Percentiles rank a stretch among this genome's conserved stretches.
phyloP scores from a whole-genome alignment of 2,113 vertebrate species.

The Malaclemys terrapin region DNA sequence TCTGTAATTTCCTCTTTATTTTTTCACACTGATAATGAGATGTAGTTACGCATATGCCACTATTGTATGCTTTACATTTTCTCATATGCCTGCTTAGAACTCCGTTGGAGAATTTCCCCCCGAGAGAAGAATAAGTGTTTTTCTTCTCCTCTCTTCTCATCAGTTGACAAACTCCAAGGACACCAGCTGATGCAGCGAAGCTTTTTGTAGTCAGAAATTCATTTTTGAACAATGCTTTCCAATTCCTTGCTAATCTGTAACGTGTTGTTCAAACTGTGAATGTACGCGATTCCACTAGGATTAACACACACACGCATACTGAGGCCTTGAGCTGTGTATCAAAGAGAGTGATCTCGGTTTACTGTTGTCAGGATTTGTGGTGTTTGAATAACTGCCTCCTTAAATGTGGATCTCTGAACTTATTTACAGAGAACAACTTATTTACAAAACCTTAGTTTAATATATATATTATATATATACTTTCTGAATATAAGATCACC shows the following conservation, averaged over 20 bases:
- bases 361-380: not conserved
- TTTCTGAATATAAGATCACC: conserved; percentile 8
- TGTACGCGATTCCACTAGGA: conserved; percentile 42
- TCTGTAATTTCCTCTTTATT: conserved; percentile 7
- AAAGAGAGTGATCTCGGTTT: conserved; percentile 46
- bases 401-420: not conserved
- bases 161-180: conserved; percentile 54
- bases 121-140: not conserved
- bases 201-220: conserved; percentile 59
- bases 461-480: rapidly evolving
- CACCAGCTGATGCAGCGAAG: conserved; percentile 16
- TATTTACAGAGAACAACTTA: not conserved
- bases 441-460: conserved; percentile 34
- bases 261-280: conserved; percentile 31
- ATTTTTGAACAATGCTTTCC: conserved; percentile 50
- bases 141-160: conserved; percentile 26
- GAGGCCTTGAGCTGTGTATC: conserved; percentile 60
- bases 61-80: conserved; percentile 30
- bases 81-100: not conserved
- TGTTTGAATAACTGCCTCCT: conserved; percentile 57
- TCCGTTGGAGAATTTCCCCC: conserved; percentile 27
- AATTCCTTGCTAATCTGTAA: conserved; percentile 39
- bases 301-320: not conserved
- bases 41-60: not conserved
- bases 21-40: conserved; percentile 17